Evolutionary conservation across 2,888 invertebrate species (phyloP), one percentile per base, ranked within the genome.

Genomic region (Abscondita cerata): DNA sequence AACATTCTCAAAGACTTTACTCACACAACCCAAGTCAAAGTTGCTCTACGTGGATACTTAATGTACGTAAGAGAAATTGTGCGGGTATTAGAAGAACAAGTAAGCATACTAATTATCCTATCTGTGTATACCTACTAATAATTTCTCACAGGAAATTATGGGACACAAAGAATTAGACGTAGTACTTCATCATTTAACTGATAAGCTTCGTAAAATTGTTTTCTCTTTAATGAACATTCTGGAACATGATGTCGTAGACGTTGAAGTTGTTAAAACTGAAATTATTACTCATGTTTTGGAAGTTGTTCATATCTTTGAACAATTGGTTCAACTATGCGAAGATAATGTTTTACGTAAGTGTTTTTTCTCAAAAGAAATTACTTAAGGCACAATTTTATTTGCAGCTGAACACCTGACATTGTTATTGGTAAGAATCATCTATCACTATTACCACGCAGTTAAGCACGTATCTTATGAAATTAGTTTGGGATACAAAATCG

Each of bases 21-120:
- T 19, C 44, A 44, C 44, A 16, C 18, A 16, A 44, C 19, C 18
- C 44, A 44, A 44, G 18, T 44, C 18, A 44, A 44, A 44, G 44
- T 44, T 18, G 44, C 44, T n/a, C 44, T 44, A 11, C 44, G 44
- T 44, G 44, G 44, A 44, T 44, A 44, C 19, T 44, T 44, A 19
- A 44, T 11, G 18, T 44, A 44, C 18, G 18, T 44, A 9, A 16
- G 44, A 6, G 44, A 44, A 44, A 44, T 44, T 8, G 18, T 44
- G 6, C 19, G 19, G n/a, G 18, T 18, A 11, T 44, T 44, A 18
- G 44, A 44, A 16, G 18, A 44, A 44, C 19, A 18, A 44, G 44
- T 44, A 19, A 44, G 44, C 19, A 8, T 6, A 6, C 1, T 3
- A 18, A 16, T 11, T 18, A 11, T 2, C 18, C 8, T 9, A 16